These are phyloP conservation scores for Ceratosolen solmsi DNA, from an alignment of 1,140 invertebrate genomes.

Conservation along the genomic window DNA sequence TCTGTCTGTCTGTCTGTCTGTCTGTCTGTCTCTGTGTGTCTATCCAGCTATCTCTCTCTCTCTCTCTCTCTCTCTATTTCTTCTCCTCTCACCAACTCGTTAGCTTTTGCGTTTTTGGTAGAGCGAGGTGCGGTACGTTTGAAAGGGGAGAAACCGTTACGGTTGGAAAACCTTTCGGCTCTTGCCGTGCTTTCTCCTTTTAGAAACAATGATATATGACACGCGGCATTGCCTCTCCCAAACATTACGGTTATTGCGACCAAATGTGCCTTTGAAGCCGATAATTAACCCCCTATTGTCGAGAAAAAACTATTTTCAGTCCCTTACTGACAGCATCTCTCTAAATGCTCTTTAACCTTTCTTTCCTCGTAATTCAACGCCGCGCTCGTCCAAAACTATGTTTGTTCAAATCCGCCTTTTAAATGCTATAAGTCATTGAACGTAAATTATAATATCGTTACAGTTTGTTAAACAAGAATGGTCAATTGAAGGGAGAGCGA, in stretches of 20 bases:
- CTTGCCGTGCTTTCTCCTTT: slow-evolving; percentile 1
- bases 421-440: neutral
- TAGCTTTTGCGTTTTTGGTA: neutral
- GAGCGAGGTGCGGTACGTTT: neutral
- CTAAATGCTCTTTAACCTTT: neutral
- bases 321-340: neutral
- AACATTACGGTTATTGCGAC: neutral
- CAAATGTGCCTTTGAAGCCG: neutral
- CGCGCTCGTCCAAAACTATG: neutral
- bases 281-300: slow-evolving; percentile 15
- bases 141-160: neutral
- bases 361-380: neutral
- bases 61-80: too few relatives aligned
- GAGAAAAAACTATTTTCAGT: neutral
- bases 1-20: too few relatives aligned
- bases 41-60: too few relatives aligned
- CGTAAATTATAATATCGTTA: too few relatives aligned
- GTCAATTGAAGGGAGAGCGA: too few relatives aligned
- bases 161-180: neutral
- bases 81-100: neutral
- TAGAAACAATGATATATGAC: slow-evolving; percentile 11
- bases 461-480: too few relatives aligned
- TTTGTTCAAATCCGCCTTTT: neutral
- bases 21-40: too few relatives aligned
- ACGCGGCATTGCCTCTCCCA: neutral